Percentiles rank a stretch among this genome's conserved stretches.
Conservation (phyloP, 1,140 invertebrate species). For the Telenomus remus region DNA sequence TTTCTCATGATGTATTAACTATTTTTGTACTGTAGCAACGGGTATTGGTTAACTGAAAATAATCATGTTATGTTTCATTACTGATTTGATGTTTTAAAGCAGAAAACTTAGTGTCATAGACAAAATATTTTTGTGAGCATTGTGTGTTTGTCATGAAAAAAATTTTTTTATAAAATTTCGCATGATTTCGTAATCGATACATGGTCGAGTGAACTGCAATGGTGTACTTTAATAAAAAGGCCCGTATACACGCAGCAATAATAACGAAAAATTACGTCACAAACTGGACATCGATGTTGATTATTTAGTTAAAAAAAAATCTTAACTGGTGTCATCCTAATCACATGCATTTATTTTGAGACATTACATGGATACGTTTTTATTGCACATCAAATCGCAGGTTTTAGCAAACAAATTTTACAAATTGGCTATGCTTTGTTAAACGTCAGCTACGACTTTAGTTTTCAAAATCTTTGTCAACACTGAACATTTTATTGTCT, state of each 20-base stretch:
- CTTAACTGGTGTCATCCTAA: constrained; percentile 29
- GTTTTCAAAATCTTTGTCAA: constrained; percentile 5
- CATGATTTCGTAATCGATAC: no score
- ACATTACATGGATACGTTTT: not conserved
- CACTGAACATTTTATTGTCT: constrained; percentile 34
- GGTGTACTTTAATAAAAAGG: no score
- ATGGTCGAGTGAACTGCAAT: no score
- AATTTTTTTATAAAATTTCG: not conserved
- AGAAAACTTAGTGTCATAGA: no score
- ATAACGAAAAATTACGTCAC: constrained; percentile 6
- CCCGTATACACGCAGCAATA: no score
- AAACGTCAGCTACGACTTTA: not conserved
- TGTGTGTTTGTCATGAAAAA: constrained; percentile 8
- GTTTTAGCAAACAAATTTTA: constrained; percentile 11
- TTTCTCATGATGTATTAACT: constrained; percentile 37
- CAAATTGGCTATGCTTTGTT: no score
- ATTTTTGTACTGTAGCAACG: constrained; percentile 50
- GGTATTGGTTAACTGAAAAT: no score
- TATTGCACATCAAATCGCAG: constrained; percentile 15
- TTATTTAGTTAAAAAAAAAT: constrained; percentile 35
- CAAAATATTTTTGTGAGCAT: constrained; percentile 24
- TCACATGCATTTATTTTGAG: constrained; percentile 13
- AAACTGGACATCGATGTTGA: not conserved
- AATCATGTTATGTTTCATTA: no score
- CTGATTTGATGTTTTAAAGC: no score